Base-by-base conservation (phyloP, 1,140 invertebrate species). In the Diachasmimorpha longicaudata region DNA sequence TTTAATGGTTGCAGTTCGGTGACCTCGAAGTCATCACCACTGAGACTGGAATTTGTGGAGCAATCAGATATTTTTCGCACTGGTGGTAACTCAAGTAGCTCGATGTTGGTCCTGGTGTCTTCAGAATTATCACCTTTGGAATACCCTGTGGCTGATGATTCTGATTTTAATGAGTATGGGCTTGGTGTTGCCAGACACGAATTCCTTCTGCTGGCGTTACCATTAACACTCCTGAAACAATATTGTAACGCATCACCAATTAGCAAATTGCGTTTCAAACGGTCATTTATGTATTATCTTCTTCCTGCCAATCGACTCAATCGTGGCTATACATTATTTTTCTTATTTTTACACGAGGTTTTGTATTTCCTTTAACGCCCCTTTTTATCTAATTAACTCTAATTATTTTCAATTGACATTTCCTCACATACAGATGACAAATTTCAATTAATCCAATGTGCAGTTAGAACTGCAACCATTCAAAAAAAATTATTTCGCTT, bases 1-100 rank as follows among this genome's bases (percentile, higher is more conserved):
- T 86, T 85, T 14, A 85, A 72, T 19, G 84, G 84, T 36, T 85
- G 86, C 16, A 88, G 80, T 78, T 86, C 86, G 76, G 77, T 85
- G 79, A 91, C 88, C 55, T 90, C 90, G 75, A 93, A 92, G 25
- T 94, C 93, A 48, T 94, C 93, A 48, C 92, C 93, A 80, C 93
- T 95, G 0, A 91, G 83, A 19, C 91, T 92, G 3, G 91, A 92
- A 79, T 89, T 92, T 3, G 91, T 91, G 31, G 91, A 92, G 81
- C 93, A 93, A 79, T 92, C 90, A 4, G 92, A 93, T 4, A 90
- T 89, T 81, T 93, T 93, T 46, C 93, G 88, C 14, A 88, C 87
- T 11, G 91, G 87, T 6, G 88, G 88, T 11, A 90, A 82, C 74
- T 93, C 90, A 11, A 93, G 83, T 9, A 89, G 87, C 69, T 91